Evolutionary conservation across 2,113 vertebrate species (phyloP).

Genomic region (Brachyhypopomus gauderio): DNA sequence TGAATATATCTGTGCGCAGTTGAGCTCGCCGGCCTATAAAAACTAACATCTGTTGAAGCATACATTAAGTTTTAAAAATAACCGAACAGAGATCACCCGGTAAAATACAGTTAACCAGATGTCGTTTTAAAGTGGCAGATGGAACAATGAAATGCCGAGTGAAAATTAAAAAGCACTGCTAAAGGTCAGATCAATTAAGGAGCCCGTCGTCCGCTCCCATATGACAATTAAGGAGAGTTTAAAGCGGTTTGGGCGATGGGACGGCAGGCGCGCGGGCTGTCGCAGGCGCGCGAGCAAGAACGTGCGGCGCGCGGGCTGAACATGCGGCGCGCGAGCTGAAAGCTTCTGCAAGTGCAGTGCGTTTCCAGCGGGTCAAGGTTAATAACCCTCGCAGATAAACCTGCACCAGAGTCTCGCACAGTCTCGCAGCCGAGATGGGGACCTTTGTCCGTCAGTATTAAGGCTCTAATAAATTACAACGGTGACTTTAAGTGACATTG

Average conservation of each 20-base stretch:
- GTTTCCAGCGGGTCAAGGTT: slow-evolving; percentile 76
- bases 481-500: slow-evolving; percentile 79
- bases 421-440: slow-evolving; percentile 68
- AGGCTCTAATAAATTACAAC: slow-evolving; percentile 76
- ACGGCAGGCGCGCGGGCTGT: no score
- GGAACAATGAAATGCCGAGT: slow-evolving; percentile 99
- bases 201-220: slow-evolving; percentile 93
- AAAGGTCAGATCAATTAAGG: slow-evolving; percentile 99
- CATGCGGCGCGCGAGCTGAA: slow-evolving; percentile 48
- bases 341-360: slow-evolving; percentile 66
- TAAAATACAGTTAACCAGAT: slow-evolving; percentile 99
- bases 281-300: slow-evolving; percentile 45
- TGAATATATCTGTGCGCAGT: slow-evolving; percentile 71
- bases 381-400: slow-evolving; percentile 71
- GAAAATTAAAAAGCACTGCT: slow-evolving; percentile 96
- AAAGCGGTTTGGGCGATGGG: slow-evolving; percentile 79
- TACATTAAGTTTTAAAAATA: slow-evolving; percentile 99
- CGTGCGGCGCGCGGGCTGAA: slow-evolving; percentile 48
- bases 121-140: slow-evolving; percentile 99
- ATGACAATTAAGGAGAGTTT: slow-evolving; percentile 96
- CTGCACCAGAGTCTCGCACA: slow-evolving; percentile 73
- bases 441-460: slow-evolving; percentile 77
- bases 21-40: slow-evolving; percentile 93
- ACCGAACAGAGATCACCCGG: slow-evolving; percentile 98
- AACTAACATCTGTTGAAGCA: slow-evolving; percentile 99